Evolutionary conservation across 2,888 invertebrate species (phyloP).

Genomic region (Drosophila robusta): DNA sequence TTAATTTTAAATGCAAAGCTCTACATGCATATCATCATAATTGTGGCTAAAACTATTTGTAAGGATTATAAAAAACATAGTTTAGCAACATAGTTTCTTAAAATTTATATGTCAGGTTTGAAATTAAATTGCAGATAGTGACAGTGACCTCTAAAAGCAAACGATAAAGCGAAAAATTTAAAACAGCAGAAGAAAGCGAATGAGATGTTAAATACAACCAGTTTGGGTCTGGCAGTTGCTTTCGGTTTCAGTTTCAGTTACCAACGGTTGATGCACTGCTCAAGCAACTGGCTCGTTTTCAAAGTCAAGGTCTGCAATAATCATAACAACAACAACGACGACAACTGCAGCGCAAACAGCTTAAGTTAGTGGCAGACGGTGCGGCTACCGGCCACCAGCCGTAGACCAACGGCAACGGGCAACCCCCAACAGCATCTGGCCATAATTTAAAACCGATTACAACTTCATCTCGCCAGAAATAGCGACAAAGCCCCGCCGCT

Average conservation of each 20-base stretch:
- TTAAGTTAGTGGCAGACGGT: constrained; percentile 22
- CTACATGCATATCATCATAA: no score
- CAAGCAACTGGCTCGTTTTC: constrained; percentile 48
- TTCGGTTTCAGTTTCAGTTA: constrained; percentile 35
- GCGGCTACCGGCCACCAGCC: constrained; percentile 18
- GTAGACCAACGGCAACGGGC: constrained; percentile 19
- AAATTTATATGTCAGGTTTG: constrained; percentile 5
- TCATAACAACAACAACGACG: constrained; percentile 30
- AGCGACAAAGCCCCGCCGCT: constrained; percentile 5
- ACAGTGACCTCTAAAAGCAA: constrained; percentile 36
- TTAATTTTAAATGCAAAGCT: no score
- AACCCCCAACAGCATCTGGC: constrained; percentile 47
- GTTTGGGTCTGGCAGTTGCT: constrained; percentile 43
- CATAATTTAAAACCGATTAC: constrained; percentile 72
- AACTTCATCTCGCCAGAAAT: constrained; percentile 43
- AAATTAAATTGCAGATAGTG: constrained; percentile 29
- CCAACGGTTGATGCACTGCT: constrained; percentile 39
- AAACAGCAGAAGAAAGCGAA: constrained; percentile 56
- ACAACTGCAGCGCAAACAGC: constrained; percentile 3
- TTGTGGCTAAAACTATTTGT: no score
- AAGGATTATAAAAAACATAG: no score
- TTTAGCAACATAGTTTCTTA: no score
- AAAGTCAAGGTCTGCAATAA: constrained; percentile 76
- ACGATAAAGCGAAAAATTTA: constrained; percentile 9
- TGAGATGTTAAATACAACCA: constrained; percentile 45